Evolutionary conservation across 2,888 invertebrate species (phyloP).

Genomic region (Leptinotarsa tumamoca): DNA sequence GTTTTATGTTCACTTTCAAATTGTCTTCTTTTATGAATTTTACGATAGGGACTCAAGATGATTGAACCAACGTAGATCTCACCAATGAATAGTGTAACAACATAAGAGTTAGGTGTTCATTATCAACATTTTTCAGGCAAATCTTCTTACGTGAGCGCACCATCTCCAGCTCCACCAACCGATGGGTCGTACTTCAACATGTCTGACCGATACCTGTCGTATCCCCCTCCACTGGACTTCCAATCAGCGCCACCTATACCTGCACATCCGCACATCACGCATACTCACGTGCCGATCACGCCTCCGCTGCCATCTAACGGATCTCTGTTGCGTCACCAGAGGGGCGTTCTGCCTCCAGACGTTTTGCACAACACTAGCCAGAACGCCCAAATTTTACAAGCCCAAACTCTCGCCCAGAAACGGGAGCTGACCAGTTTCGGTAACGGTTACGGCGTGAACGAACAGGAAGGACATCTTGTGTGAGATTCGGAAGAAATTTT

Average conservation of each 20-base stretch:
- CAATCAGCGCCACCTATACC: slow-evolving; percentile 69
- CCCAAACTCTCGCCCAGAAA: slow-evolving; percentile 65
- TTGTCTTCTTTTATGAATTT: no score
- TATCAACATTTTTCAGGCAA: slow-evolving; percentile 66
- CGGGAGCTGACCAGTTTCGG: slow-evolving; percentile 65
- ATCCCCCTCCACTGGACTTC: slow-evolving; percentile 80
- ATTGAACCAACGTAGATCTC: no score
- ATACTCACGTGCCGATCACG: slow-evolving; percentile 64
- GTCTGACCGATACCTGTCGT: slow-evolving; percentile 84
- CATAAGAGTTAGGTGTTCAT: no score
- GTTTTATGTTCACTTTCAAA: no score
- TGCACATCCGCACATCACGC: slow-evolving; percentile 67
- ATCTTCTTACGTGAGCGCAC: slow-evolving; percentile 74
- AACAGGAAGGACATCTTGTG: slow-evolving; percentile 67
- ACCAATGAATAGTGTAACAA: no score
- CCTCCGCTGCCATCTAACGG: slow-evolving; percentile 64
- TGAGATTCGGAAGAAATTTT: slow-evolving; percentile 64
- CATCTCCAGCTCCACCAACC: slow-evolving; percentile 80
- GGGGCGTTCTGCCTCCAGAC: slow-evolving; percentile 64
- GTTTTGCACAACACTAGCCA: slow-evolving; percentile 66
- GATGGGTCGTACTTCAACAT: slow-evolving; percentile 86
- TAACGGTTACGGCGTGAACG: slow-evolving; percentile 66
- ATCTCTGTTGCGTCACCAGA: slow-evolving; percentile 62
- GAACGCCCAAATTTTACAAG: slow-evolving; percentile 65
- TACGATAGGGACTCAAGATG: no score